phyloP scores from a whole-genome alignment of 2,113 vertebrate species.

The Catharus minimus region DNA sequence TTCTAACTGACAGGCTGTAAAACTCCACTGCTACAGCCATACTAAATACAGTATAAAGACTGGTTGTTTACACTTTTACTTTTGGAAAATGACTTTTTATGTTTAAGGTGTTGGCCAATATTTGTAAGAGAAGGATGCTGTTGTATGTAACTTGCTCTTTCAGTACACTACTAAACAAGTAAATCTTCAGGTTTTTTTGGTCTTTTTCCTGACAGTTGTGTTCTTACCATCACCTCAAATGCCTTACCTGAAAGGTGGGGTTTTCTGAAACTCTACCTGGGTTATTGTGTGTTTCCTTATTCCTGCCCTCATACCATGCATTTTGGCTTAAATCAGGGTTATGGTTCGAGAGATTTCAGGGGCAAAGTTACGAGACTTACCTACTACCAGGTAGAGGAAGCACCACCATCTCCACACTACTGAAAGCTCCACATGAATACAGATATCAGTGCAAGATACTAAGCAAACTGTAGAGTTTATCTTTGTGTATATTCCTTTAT shows the following conservation, averaged over 20 bases:
- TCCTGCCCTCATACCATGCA: not conserved
- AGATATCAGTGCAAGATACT: not conserved
- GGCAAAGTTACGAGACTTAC: not conserved
- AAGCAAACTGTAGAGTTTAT: not conserved
- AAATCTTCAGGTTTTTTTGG: not conserved
- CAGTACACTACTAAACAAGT: not conserved
- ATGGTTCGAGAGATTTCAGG: not conserved
- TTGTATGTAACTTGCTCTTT: not conserved
- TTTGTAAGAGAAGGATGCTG: not conserved
- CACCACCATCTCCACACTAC: accelerated
- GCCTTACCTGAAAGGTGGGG: not conserved
- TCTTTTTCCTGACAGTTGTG: not conserved
- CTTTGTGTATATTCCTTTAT: not conserved
- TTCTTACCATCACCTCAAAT: not conserved
- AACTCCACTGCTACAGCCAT: not conserved
- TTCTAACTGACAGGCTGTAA: not conserved
- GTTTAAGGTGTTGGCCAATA: not conserved
- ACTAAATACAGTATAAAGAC: not conserved
- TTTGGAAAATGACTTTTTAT: not conserved
- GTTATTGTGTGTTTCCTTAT: not conserved
- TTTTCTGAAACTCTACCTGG: not conserved
- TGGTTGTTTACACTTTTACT: not conserved
- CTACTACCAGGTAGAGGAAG: not conserved
- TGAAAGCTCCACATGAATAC: not conserved
- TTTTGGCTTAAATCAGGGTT: not conserved